Evolutionary conservation across 2,888 invertebrate genomes (phyloP).

Genomic region (Oithona nana): DNA sequence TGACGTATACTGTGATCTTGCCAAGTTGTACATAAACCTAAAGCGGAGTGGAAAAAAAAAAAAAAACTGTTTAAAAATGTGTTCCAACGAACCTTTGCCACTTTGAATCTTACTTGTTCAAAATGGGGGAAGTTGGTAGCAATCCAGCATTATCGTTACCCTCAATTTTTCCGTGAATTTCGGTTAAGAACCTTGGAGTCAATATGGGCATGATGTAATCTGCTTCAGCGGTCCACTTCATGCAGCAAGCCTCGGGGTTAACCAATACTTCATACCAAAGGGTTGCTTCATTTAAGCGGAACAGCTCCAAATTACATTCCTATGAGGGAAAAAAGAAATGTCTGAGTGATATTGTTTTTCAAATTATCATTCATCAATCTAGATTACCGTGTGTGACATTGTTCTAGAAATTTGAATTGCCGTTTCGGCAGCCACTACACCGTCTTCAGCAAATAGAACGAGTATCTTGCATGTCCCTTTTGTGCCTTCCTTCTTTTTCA

Average conservation of each 20-base stretch:
- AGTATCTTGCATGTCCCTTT: background rate
- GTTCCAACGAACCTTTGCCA: too few relatives aligned
- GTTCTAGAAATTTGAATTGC: background rate
- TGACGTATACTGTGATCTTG: background rate
- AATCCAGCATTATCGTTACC: background rate
- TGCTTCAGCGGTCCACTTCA: slow-evolving; percentile 12
- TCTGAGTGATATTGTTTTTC: background rate
- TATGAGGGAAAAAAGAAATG: background rate
- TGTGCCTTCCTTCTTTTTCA: background rate
- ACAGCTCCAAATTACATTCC: background rate
- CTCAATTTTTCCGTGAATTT: background rate
- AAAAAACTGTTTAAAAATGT: too few relatives aligned
- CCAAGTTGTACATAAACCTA: background rate
- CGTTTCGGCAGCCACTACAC: background rate
- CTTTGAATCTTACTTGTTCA: slow-evolving; percentile 6
- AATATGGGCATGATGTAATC: slow-evolving; percentile 13
- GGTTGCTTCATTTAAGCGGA: slow-evolving; percentile 5
- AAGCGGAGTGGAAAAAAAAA: background rate
- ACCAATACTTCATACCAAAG: slow-evolving; percentile 10
- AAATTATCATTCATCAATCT: background rate
- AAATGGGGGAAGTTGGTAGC: slow-evolving; percentile 6
- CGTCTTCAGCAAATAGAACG: slow-evolving; percentile 10
- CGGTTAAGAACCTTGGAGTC: background rate
- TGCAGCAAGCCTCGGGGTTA: slow-evolving; percentile 12
- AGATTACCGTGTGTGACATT: background rate